Conservation (phyloP, 53 echinoderm and acorn worm species). For the Zoroaster sp. region DNA sequence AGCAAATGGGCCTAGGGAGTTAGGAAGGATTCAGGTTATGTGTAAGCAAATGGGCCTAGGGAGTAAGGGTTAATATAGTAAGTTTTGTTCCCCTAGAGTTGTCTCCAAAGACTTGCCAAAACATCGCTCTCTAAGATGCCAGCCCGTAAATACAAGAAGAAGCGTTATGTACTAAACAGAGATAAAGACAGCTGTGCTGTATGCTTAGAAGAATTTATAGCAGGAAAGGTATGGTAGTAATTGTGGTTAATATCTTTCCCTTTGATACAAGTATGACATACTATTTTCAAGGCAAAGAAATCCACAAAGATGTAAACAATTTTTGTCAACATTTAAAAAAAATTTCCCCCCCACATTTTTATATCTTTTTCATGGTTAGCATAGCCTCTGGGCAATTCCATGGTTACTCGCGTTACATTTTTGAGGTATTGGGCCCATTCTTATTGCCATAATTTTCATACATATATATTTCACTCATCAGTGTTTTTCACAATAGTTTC, state of each 20-base stretch:
- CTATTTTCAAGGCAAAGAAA: not conserved
- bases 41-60: too few species aligned
- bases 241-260: too few species aligned
- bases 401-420: too few species aligned
- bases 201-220: slow-evolving; percentile 85
- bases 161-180: slow-evolving; percentile 50
- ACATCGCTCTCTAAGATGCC: slow-evolving; percentile 90
- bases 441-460: too few species aligned
- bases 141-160: slow-evolving; percentile 88
- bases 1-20: too few species aligned
- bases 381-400: not conserved
- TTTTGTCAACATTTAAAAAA: not conserved
- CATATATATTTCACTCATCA: too few species aligned
- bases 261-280: too few species aligned
- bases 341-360: not conserved
- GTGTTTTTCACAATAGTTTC: too few species aligned
- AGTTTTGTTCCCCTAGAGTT: slow-evolving; percentile 50
- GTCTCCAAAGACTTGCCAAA: slow-evolving; percentile 84
- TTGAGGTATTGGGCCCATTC: too few species aligned
- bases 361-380: not conserved
- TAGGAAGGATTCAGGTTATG: too few species aligned
- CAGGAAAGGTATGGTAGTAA: slow-evolving; percentile 74
- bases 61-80: not conserved
- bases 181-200: slow-evolving; percentile 84
- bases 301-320: not conserved